phyloP scores from a whole-genome alignment of 2,888 invertebrate species.

The Drosophila lutescens region DNA sequence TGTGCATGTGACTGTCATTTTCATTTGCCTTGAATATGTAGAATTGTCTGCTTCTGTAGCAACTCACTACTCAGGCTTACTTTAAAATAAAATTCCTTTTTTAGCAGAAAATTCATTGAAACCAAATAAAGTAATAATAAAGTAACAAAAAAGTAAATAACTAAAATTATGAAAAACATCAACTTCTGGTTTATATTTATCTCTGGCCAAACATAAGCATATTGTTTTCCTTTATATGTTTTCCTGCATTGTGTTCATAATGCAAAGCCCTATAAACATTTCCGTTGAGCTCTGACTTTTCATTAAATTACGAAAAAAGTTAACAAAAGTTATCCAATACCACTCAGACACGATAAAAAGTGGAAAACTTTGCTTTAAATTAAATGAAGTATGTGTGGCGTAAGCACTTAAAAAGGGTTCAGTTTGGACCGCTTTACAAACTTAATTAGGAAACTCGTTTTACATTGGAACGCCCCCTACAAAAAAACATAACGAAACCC shows the following conservation, averaged over 20 bases:
- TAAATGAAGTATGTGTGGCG: slow-evolving; percentile 50
- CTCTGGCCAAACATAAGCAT: background rate
- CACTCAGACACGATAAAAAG: slow-evolving; percentile 45
- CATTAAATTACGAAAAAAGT: slow-evolving; percentile 21
- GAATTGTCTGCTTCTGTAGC: background rate
- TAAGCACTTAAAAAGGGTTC: slow-evolving; percentile 66
- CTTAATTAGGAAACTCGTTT: slow-evolving; percentile 67
- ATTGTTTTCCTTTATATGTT: background rate
- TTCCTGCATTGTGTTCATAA: background rate
- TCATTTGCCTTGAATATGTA: background rate
- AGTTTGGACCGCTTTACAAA: slow-evolving; percentile 40
- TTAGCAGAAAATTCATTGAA: background rate
- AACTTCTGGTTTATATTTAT: background rate
- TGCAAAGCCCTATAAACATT: background rate
- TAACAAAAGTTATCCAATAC: slow-evolving; percentile 62
- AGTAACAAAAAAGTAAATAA: background rate
- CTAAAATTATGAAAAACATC: background rate
- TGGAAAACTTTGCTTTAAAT: slow-evolving; percentile 61
- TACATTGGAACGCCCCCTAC: slow-evolving; percentile 8
- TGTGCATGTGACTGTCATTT: background rate
- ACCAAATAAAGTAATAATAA: background rate
- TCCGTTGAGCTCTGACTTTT: slow-evolving; percentile 58
- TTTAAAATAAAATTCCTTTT: background rate
- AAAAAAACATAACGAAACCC: slow-evolving; percentile 30
- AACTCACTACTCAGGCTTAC: background rate